Base-by-base conservation (phyloP, 2,888 invertebrate species). In the Caenorhabditis panamensis region DNA sequence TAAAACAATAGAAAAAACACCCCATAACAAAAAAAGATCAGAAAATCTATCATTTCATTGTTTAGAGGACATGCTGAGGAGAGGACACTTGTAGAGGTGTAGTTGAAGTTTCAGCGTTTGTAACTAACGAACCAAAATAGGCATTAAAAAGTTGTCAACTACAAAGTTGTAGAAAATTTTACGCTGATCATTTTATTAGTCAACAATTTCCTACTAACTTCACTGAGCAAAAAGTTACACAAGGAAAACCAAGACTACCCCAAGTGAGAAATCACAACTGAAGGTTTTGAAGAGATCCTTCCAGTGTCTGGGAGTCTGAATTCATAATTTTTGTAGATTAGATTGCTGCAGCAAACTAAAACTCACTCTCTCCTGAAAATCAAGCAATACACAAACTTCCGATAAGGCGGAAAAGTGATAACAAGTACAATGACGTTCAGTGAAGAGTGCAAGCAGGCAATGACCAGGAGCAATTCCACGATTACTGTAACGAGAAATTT, bases 351-450 rank as follows among this genome's bases (percentile, higher is more conserved):
- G 13, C n/a, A n/a, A 41, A 11, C 41, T 13, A 41, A 16, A 36
- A 36, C 62, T 18, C 4, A 72, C 72, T 56, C 47, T 47, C 20
- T 56, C 18, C 63, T 56, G 31, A 47, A 56, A 18, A 63, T 20
- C 24, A 58, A 8, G 18, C 11, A 11, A 0, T 22, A 9, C 11
- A 49, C 44, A 49, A 64, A 72, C 26, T 44, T 62, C 6, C 72
- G 36, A 58, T 64, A 72, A 13, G 72, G 63, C 2, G 72, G 72
- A 22, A 64, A 72, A 20, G 72, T 64, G 24, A 54, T 13, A 8
- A 64, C 49, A 1, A 72, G 37, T 1, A 72, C 72, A 1, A 56
- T 37, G 1, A 72, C 72, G 20, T 72, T 72, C 5, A 64, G 8
- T 8, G 63, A 36, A 5, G 72, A 72, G 22, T 72, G 72, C 2